Evolutionary conservation across 2,113 vertebrate genomes (phyloP), one percentile per base, ranked within the genome.

Genomic region (Vidua macroura): DNA sequence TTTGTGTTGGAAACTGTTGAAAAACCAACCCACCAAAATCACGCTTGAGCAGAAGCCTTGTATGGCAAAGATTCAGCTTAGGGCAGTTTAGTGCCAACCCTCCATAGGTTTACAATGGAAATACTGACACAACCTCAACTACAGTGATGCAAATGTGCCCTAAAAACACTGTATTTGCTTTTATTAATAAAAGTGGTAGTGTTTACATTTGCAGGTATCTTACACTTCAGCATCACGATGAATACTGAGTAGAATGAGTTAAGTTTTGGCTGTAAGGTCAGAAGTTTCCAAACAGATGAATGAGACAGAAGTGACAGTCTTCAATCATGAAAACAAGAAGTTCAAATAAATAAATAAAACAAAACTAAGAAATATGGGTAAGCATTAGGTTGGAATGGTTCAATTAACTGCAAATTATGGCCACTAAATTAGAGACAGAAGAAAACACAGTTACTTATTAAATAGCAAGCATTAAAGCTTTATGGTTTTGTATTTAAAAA

Each of bases 341-440:
- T 96, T 97, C 94, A 97, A 97, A 96, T 97, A 97, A 97, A 97
- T 97, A 97, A 97, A 97, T 92, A 96, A 96, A 96, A 94, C 90
- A 95, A 95, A 93, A 96, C 90, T 91, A 95, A 91, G 92, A 96
- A 96, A 94, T 94, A 95, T 64, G 95, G 87, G 90, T 88, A 97
- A 97, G 95, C 93, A 91, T 94, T 96, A 97, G 70, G 93, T 92
- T 95, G 96, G 96, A 96, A 97, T 97, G 96, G 96, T 96, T 97
- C 92, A 96, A 96, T 95, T 95, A 96, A 96, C 93, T 97, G 90
- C 94, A 95, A 93, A 81, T 93, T 82, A 96, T 86, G 94, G 83
- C 95, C 95, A 97, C 91, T 92, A 95, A 95, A 96, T 93, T 83
- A 92, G 91, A 96, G 95, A 96, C 93, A 96, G 95, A 95, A 95